Evolutionary conservation across 2,888 invertebrate species (phyloP).

Genomic region (Orthosia cruda): DNA sequence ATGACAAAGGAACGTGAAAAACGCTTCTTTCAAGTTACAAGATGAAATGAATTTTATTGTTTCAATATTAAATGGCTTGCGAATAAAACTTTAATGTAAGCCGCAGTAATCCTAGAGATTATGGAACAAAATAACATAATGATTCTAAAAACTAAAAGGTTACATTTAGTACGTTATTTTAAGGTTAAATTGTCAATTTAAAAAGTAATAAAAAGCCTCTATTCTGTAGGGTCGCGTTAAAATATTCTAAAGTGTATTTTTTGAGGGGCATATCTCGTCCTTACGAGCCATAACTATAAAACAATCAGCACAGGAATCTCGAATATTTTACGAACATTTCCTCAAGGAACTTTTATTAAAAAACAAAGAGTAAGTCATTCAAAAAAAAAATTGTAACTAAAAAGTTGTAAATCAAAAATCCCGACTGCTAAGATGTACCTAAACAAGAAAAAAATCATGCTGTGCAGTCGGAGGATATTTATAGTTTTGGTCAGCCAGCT

Average conservation of each 20-base stretch:
- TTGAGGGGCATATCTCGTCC: constrained; percentile 53
- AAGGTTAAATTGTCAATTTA: constrained; percentile 27
- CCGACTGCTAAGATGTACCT: too few relatives aligned
- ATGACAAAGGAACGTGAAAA: constrained; percentile 64
- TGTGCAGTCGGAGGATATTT: too few relatives aligned
- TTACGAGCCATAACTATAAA: constrained; percentile 56
- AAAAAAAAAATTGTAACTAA: too few relatives aligned
- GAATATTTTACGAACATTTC: constrained; percentile 54
- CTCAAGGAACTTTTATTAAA: constrained; percentile 62
- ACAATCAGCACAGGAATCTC: constrained; percentile 61
- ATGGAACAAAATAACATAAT: constrained; percentile 40
- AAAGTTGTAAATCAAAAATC: too few relatives aligned
- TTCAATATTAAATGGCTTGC: constrained; percentile 49
- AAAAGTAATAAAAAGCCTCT: constrained; percentile 40
- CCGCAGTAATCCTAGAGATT: constrained; percentile 49
- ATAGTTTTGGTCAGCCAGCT: too few relatives aligned
- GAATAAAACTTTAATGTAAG: constrained; percentile 37
- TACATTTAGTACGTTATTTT: constrained; percentile 22
- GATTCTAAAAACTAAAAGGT: constrained; percentile 43
- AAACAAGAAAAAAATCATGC: too few relatives aligned
- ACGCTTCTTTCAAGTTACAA: constrained; percentile 34
- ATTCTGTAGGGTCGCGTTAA: constrained; percentile 26
- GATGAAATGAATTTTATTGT: constrained; percentile 47
- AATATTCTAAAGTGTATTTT: constrained; percentile 57
- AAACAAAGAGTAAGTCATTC: constrained; percentile 28